phyloP scores from a whole-genome alignment of 2,113 vertebrate species.

The Eira barbara region DNA sequence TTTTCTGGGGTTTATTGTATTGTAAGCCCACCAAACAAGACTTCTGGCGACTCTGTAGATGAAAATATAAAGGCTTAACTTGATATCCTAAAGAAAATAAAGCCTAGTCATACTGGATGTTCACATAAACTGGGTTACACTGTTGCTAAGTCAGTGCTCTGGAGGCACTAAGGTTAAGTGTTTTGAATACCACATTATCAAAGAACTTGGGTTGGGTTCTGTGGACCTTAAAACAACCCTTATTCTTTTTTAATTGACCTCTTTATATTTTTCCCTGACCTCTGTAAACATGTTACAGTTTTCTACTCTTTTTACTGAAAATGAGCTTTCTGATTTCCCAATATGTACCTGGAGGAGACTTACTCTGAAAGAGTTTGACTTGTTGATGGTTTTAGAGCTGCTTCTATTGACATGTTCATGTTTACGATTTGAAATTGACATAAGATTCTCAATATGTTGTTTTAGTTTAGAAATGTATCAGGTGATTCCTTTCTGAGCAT shows the following conservation, averaged over 20 bases:
- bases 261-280: not conserved
- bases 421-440: not conserved
- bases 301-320: not conserved
- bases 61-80: not conserved
- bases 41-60: not conserved
- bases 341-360: not conserved
- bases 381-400: not conserved
- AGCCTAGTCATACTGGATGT: not conserved
- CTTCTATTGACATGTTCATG: not conserved
- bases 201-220: not conserved
- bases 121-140: not conserved
- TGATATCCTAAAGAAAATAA: not conserved
- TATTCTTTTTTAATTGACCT: not conserved
- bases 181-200: not conserved
- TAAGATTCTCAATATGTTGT: not conserved
- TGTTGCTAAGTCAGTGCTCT: not conserved
- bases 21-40: not conserved
- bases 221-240: not conserved
- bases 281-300: not conserved
- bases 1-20: not conserved
- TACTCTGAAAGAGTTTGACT: not conserved
- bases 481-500: not conserved
- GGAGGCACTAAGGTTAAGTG: not conserved
- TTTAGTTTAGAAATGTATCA: not conserved
- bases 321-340: not conserved